A percentile compares a stretch with the other conserved stretches of the same genome.
These are phyloP conservation scores for Tylochromis polylepis DNA, from an alignment of 2,113 vertebrate species.

Conservation along the genomic window DNA sequence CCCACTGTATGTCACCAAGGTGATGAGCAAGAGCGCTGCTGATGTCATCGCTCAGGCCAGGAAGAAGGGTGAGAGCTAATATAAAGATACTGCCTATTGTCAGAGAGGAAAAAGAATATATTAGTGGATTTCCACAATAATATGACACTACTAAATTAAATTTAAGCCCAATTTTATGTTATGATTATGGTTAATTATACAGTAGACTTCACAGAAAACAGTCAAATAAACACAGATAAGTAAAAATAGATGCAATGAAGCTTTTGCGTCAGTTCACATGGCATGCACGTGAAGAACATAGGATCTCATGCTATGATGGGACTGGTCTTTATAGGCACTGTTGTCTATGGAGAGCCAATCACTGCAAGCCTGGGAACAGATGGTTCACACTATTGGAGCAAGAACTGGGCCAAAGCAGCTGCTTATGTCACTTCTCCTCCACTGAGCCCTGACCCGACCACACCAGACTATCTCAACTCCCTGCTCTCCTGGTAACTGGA, in stretches of 20 bases:
- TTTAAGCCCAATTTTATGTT: not conserved
- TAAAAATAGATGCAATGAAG: not conserved
- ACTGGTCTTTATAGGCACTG: slow-evolving; percentile 77
- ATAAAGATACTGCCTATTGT: not conserved
- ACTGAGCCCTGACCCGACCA: slow-evolving; percentile 93
- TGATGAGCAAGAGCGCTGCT: slow-evolving; percentile 98
- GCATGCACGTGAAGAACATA: not conserved
- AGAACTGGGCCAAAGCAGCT: slow-evolving; percentile 98
- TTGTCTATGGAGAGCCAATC: slow-evolving; percentile 96
- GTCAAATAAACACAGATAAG: not conserved
- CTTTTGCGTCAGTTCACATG: not conserved
- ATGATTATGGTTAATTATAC: not conserved
- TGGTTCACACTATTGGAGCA: slow-evolving; percentile 98
- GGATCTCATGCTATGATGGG: not conserved
- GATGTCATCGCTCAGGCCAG: slow-evolving; percentile 95
- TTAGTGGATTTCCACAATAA: not conserved
- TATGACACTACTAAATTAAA: not conserved
- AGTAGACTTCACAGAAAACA: not conserved
- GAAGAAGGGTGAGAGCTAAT: slow-evolving; percentile 87
- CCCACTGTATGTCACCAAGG: slow-evolving; percentile 96
- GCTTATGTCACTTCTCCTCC: slow-evolving; percentile 96
- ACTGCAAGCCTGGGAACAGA: slow-evolving; percentile 94
- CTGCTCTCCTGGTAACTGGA: slow-evolving; percentile 88
- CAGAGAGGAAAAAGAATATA: not conserved
- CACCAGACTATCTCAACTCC: slow-evolving; percentile 95